phyloP scores from a whole-genome alignment of 2,797 vertebrate species.

The Urocyon cinereoargenteus region DNA sequence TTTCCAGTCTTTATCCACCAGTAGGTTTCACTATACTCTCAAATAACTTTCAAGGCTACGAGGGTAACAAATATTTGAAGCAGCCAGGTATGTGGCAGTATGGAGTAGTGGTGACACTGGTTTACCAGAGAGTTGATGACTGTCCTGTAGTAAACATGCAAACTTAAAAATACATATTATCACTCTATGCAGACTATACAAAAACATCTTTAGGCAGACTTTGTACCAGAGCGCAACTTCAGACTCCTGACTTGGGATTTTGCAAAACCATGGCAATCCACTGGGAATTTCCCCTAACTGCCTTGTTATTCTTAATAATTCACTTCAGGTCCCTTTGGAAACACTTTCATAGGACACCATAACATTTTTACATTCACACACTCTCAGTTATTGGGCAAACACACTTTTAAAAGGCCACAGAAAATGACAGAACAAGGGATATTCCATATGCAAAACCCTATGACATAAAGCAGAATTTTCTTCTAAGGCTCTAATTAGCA shows the following conservation, averaged over 20 bases:
- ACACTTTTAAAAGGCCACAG: slow-evolving; percentile 49
- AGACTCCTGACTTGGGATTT: not conserved
- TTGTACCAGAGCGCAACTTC: not conserved
- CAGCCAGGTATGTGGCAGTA: not conserved
- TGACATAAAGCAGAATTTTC: slow-evolving; percentile 79
- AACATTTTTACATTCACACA: slow-evolving; percentile 54
- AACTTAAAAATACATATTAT: not conserved
- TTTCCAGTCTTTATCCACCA: not conserved
- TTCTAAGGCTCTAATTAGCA: slow-evolving; percentile 87
- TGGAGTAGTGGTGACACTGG: not conserved
- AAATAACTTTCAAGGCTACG: not conserved
- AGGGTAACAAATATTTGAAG: slow-evolving; percentile 14
- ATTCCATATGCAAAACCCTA: slow-evolving; percentile 65
- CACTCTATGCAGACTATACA: not conserved
- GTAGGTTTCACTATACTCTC: not conserved
- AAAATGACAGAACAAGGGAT: slow-evolving; percentile 78
- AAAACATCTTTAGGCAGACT: not conserved
- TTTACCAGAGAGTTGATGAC: not conserved
- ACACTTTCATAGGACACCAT: slow-evolving; percentile 59
- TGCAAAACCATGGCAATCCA: not conserved
- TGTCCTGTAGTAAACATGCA: not conserved
- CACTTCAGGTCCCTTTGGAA: not conserved
- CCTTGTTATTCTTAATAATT: slow-evolving; percentile 47
- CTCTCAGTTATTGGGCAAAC: slow-evolving; percentile 62
- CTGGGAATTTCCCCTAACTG: not conserved